A percentile compares a stretch with the other conserved stretches of the same genome.
phyloP scores from a whole-genome alignment of 1,140 invertebrate genomes.

The Neotoxoptera formosana region DNA sequence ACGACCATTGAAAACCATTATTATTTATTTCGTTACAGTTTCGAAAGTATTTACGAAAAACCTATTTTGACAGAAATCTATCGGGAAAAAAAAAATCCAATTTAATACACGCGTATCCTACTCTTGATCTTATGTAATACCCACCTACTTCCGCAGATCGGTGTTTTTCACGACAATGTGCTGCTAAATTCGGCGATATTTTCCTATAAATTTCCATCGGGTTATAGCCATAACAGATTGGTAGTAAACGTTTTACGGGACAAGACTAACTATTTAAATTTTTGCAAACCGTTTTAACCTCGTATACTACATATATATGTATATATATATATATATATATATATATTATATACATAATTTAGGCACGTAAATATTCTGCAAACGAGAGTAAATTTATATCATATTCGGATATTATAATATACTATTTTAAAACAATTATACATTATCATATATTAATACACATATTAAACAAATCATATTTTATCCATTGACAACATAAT shows the following conservation, averaged over 20 bases:
- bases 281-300: not conserved
- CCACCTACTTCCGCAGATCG: not conserved
- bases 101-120: not conserved
- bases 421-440: not conserved
- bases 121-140: not conserved
- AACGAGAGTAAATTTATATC: not conserved
- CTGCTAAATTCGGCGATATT: not conserved
- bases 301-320: not conserved
- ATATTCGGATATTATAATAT: not conserved
- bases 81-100: not conserved
- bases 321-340: not conserved
- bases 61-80: not conserved
- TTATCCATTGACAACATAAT: not conserved
- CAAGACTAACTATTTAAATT: not conserved
- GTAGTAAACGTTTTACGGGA: not conserved
- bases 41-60: not conserved
- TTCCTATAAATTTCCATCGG: not conserved
- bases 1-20: not conserved
- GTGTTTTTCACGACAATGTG: not conserved
- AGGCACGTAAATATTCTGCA: not conserved
- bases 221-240: not conserved
- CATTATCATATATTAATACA: not conserved
- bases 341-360: too few relatives aligned
- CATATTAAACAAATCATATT: not conserved
- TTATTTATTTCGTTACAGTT: not conserved